phyloP scores from a whole-genome alignment of 1,140 invertebrate species.

The Bombus impatiens region DNA sequence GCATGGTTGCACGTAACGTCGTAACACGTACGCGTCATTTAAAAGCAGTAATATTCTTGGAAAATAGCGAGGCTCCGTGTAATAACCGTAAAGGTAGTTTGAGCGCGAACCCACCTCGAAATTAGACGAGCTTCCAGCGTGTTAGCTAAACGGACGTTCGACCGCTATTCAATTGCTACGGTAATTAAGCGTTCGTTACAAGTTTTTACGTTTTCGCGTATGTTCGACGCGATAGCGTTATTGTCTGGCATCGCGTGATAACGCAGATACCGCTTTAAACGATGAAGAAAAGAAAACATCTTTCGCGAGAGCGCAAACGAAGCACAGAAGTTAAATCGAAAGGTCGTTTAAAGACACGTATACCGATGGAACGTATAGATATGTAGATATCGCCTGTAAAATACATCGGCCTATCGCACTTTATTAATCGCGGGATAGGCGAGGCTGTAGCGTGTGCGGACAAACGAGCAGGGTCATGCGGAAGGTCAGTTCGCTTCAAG shows the following conservation, averaged over 20 bases:
- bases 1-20: slow-evolving; percentile 19
- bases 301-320: background rate
- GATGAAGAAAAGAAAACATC: too few species aligned
- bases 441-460: background rate
- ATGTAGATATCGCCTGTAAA: background rate
- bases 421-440: slow-evolving; percentile 13
- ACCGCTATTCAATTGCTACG: background rate
- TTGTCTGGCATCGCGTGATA: background rate
- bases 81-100: slow-evolving; percentile 25
- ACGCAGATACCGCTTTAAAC: too few species aligned
- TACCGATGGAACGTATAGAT: too few species aligned
- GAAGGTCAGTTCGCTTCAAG: slow-evolving; percentile 36
- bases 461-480: slow-evolving; percentile 12
- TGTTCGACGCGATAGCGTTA: background rate
- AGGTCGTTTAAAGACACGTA: too few species aligned
- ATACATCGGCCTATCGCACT: slow-evolving; percentile 21
- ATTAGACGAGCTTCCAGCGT: background rate
- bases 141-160: background rate
- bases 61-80: background rate
- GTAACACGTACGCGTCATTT: slow-evolving; percentile 31
- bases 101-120: background rate
- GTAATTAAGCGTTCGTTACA: background rate
- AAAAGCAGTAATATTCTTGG: slow-evolving; percentile 2
- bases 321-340: too few species aligned
- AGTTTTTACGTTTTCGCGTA: background rate